Evolutionary conservation across 1,140 invertebrate species (phyloP), one percentile per base, ranked within the genome.

Genomic region (Habropoda laboriosa): DNA sequence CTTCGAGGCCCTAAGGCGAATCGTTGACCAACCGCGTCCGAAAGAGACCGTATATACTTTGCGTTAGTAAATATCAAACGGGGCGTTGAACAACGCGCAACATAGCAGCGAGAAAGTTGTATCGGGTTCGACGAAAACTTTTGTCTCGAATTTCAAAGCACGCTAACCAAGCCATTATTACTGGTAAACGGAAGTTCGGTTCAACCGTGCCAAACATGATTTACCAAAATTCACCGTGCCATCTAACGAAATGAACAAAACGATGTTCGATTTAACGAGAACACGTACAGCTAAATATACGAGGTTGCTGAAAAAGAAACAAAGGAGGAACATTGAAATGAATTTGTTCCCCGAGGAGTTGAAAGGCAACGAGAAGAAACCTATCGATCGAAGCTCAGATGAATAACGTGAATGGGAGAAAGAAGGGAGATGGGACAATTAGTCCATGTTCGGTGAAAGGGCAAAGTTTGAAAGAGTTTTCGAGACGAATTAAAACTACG

Each of bases 391-490:
- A 35, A 32, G 18, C 21, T 27, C 21, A 24, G 24, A 27, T 53
- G 7, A 42, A 57, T n/a, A n/a, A n/a, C 35, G 8, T 30, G 5
- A 12, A 30, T 13, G 24, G 18, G n/a, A 32, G 32, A 24, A 7
- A 38, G 53, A 5, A 32, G 7, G 18, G n/a, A 72, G 40, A n/a
- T 8, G 18, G 61, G 68, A 68, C 61, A 24, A 24, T n/a, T n/a
- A n/a, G n/a, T n/a, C n/a, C n/a, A n/a, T n/a, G n/a, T n/a, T n/a
- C n/a, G n/a, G n/a, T 18, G 63, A 30, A 82, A 84, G 81, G 74
- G 53, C 80, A 85, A 88, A 82, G 87, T 86, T 88, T 82, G 84
- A 86, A 67, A 75, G 64, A 67, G 81, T 76, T 80, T 82, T 66
- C 80, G 80, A 80, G n/a, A n/a, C n/a, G n/a, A n/a, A n/a, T n/a